phyloP scores from a whole-genome alignment of 2,888 invertebrate genomes.

The Crematogaster levior region DNA sequence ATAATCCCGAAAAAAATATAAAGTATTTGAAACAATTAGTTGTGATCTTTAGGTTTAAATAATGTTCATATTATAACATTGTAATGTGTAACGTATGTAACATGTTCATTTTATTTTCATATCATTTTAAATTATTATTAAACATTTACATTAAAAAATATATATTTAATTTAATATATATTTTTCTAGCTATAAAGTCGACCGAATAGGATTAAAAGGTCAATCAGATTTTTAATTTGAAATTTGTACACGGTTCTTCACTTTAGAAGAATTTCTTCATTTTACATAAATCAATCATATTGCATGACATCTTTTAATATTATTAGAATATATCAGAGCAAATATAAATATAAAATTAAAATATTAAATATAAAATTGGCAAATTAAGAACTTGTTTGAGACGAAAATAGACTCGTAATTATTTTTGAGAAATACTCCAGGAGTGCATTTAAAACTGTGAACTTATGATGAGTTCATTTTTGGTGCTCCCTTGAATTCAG shows the following conservation, averaged over 20 bases:
- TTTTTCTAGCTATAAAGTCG: background rate
- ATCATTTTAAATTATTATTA: constrained; percentile 1
- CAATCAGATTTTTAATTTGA: background rate
- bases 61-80: too few relatives aligned
- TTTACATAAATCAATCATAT: constrained; percentile 11
- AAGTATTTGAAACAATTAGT: constrained; percentile 4
- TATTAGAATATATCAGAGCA: constrained; percentile 3
- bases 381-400: constrained; percentile 5
- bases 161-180: too few relatives aligned
- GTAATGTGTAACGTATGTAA: too few relatives aligned
- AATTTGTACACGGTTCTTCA: background rate
- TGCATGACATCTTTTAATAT: background rate
- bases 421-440: background rate
- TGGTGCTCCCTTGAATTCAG: constrained; percentile 37
- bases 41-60: background rate
- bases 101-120: too few relatives aligned
- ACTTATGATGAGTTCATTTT: constrained; percentile 42
- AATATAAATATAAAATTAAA: background rate
- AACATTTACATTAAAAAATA: background rate
- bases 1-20: background rate
- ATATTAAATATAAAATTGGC: too few relatives aligned
- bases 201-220: background rate
- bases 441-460: background rate
- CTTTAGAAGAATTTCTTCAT: too few relatives aligned
- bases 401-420: constrained; percentile 3